phyloP scores from a whole-genome alignment of 2,888 invertebrate genomes.

The Meiosimyza decipiens region DNA sequence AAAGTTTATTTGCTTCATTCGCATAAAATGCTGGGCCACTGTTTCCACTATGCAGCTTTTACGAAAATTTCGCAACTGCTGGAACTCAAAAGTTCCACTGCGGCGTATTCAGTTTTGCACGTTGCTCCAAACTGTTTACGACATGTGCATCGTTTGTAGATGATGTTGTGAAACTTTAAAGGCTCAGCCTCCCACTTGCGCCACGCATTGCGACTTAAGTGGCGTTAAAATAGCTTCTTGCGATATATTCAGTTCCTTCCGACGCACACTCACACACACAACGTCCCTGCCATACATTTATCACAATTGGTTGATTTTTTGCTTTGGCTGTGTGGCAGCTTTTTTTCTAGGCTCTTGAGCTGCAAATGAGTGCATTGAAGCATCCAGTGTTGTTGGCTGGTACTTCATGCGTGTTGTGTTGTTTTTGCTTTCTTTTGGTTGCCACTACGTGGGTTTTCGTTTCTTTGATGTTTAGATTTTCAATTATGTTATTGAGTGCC shows the following conservation, averaged over 20 bases:
- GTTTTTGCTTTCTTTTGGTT: neutral
- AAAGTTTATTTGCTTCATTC: too few species aligned
- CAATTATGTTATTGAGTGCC: too few species aligned
- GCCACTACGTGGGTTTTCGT: too few species aligned
- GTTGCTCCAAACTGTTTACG: too few species aligned
- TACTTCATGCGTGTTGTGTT: neutral
- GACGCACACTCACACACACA: neutral
- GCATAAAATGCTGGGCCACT: too few species aligned
- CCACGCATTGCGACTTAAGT: neutral
- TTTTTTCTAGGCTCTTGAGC: neutral
- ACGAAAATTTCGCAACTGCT: too few species aligned
- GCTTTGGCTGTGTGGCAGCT: neutral
- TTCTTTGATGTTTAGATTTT: too few species aligned
- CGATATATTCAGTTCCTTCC: slow-evolving; percentile 11
- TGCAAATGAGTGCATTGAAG: slow-evolving; percentile 16
- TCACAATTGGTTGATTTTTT: neutral
- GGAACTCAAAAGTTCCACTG: too few species aligned
- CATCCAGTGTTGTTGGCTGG: neutral
- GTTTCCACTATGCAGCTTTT: too few species aligned
- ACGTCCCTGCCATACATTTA: neutral
- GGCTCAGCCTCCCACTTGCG: neutral
- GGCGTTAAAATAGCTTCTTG: slow-evolving; percentile 13
- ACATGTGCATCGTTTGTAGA: neutral
- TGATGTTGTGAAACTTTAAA: neutral
- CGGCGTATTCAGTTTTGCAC: too few species aligned